phyloP scores from a whole-genome alignment of 2,888 invertebrate species.

The Anagyrus pseudococci region DNA sequence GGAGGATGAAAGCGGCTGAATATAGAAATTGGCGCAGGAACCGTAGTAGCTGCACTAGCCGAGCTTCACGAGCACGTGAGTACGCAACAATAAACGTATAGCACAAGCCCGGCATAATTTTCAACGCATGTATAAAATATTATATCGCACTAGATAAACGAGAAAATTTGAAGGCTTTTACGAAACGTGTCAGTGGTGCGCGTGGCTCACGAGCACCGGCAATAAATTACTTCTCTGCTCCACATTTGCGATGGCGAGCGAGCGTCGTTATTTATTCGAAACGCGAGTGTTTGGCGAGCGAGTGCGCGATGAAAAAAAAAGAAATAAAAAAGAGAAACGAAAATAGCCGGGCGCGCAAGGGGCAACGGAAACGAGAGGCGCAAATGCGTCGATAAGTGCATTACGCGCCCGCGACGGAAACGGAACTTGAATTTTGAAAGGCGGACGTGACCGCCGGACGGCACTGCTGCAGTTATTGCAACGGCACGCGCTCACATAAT shows the following conservation, averaged over 20 bases:
- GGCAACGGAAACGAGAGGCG: conserved; percentile 34
- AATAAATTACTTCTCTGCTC: neutral
- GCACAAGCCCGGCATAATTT: neutral
- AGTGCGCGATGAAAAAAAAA: neutral
- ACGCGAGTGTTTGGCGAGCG: conserved; percentile 22
- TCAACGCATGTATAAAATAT: neutral
- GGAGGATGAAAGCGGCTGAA: too few species aligned
- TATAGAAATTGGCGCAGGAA: neutral
- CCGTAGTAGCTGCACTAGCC: neutral
- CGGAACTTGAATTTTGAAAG: conserved; percentile 47
- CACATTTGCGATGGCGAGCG: neutral
- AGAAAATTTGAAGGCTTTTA: too few species aligned
- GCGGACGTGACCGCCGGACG: conserved; percentile 38
- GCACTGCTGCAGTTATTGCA: neutral
- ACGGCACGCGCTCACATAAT: too few species aligned
- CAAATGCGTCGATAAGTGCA: conserved; percentile 46
- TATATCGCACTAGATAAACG: too few species aligned
- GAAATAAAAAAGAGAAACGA: conserved; percentile 19
- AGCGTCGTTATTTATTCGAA: conserved; percentile 33
- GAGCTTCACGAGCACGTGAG: conserved; percentile 15
- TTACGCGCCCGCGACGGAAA: conserved; percentile 43
- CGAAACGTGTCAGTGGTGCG: neutral
- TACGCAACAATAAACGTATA: conserved; percentile 11
- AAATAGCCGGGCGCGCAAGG: too few species aligned
- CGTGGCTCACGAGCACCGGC: neutral